Evolutionary conservation across 2,888 invertebrate species (phyloP).

Genomic region (Pseudolycoriella hygida): DNA sequence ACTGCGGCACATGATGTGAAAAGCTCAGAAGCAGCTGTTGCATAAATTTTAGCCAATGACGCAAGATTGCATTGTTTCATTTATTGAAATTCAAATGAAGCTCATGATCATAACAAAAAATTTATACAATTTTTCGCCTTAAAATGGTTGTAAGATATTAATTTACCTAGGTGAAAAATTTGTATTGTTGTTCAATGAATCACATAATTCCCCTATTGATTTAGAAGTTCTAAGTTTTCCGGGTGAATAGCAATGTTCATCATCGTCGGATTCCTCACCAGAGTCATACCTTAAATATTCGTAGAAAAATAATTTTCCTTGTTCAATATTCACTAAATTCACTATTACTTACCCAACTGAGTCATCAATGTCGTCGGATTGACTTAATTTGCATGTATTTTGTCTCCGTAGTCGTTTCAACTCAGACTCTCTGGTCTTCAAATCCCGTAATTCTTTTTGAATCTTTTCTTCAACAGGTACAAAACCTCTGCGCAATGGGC

Average conservation of each 20-base stretch:
- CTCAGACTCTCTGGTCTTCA: constrained; percentile 66
- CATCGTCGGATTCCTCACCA: constrained; percentile 35
- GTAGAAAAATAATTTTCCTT: neutral
- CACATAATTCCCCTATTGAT: constrained; percentile 49
- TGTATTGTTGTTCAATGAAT: constrained; percentile 30
- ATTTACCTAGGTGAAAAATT: constrained; percentile 14
- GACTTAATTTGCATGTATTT: constrained; percentile 36
- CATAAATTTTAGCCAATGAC: no score
- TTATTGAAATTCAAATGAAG: no score
- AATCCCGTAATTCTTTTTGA: constrained; percentile 67
- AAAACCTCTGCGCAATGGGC: constrained; percentile 54
- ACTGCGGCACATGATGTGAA: no score
- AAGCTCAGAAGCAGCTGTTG: no score
- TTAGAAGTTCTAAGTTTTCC: constrained; percentile 44
- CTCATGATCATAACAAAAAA: no score
- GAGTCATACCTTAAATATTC: constrained; percentile 1
- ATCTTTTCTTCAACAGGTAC: constrained; percentile 80
- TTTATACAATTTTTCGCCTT: no score
- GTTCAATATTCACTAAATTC: neutral
- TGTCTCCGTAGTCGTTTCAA: constrained; percentile 49
- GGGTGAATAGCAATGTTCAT: constrained; percentile 40
- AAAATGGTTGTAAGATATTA: no score
- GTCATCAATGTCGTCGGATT: constrained; percentile 41
- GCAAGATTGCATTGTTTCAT: no score
- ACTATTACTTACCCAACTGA: constrained; percentile 33